phyloP scores from a whole-genome alignment of 1,140 invertebrate genomes.

The Asbolus verrucosus region DNA sequence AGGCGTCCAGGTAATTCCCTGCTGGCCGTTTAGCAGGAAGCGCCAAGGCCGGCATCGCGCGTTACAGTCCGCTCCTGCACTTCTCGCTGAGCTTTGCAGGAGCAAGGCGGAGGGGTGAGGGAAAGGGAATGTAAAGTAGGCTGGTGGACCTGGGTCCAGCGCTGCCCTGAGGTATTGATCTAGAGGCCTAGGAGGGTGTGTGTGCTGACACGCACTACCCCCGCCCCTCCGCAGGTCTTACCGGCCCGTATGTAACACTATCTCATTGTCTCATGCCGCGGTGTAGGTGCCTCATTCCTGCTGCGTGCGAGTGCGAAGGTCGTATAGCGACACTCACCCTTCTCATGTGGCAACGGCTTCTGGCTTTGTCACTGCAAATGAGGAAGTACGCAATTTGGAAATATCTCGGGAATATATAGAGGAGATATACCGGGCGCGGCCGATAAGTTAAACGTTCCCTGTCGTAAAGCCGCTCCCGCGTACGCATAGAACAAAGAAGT shows the following conservation, averaged over 20 bases:
- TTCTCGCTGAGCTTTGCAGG: slow-evolving; percentile 58
- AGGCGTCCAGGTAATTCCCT: too few species aligned
- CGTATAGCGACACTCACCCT: slow-evolving; percentile 2
- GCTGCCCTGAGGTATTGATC: slow-evolving; percentile 66
- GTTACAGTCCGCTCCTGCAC: slow-evolving; percentile 31
- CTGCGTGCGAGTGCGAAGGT: not conserved
- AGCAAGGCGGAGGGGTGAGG: slow-evolving; percentile 51
- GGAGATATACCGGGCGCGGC: not conserved
- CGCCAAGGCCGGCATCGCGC: not conserved
- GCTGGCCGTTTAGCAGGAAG: too few species aligned
- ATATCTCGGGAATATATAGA: slow-evolving; percentile 4
- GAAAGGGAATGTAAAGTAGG: slow-evolving; percentile 65
- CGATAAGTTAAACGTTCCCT: slow-evolving; percentile 18
- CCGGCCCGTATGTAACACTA: slow-evolving; percentile 61
- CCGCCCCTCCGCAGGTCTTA: slow-evolving; percentile 50
- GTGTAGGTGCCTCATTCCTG: slow-evolving; percentile 22
- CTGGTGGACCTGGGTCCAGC: slow-evolving; percentile 64
- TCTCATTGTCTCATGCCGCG: slow-evolving; percentile 54
- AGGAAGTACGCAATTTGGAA: slow-evolving; percentile 31
- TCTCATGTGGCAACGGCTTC: slow-evolving; percentile 15
- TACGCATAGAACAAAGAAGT: not conserved
- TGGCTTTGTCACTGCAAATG: slow-evolving; percentile 35
- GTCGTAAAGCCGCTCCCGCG: not conserved
- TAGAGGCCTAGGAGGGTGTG: slow-evolving; percentile 61
- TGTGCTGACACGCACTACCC: slow-evolving; percentile 64